Evolutionary conservation across 2,797 vertebrate genomes (phyloP).

Genomic region (Austrolebias charrua): DNA sequence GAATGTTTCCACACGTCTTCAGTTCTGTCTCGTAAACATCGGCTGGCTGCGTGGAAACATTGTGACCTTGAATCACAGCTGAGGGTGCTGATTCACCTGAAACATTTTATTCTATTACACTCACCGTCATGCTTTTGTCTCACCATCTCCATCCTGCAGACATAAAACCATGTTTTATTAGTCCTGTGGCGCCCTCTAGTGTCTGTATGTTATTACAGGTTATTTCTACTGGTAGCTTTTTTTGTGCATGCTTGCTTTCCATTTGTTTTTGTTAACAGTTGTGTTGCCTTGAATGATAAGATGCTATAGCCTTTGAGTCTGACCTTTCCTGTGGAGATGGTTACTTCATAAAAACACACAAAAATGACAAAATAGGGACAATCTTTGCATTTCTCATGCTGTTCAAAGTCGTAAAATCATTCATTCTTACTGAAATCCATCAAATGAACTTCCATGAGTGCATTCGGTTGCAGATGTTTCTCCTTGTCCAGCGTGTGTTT

Average conservation of each 20-base stretch:
- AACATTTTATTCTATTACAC: background rate
- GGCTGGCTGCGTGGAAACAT: background rate
- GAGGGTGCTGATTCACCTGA: background rate
- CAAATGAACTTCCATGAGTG: too few species aligned
- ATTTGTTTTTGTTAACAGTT: background rate
- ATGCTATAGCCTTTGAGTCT: too few species aligned
- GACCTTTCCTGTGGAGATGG: too few species aligned
- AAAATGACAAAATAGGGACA: too few species aligned
- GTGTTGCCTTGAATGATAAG: too few species aligned
- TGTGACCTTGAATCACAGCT: constrained; percentile 2
- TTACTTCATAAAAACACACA: too few species aligned
- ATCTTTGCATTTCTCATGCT: too few species aligned
- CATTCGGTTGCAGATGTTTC: too few species aligned
- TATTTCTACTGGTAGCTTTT: background rate
- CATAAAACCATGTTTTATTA: constrained; percentile 10
- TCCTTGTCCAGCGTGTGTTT: background rate
- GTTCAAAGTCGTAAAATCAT: too few species aligned
- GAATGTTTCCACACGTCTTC: constrained; percentile 10
- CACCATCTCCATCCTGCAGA: background rate
- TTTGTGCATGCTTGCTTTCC: too few species aligned
- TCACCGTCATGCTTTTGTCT: constrained; percentile 24
- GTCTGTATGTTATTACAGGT: constrained; percentile 47
- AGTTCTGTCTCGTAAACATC: background rate
- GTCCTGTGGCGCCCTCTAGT: constrained; percentile 52
- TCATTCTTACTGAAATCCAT: too few species aligned